Base-by-base conservation (phyloP, 2,113 vertebrate species). In the Scatophagus argus region DNA sequence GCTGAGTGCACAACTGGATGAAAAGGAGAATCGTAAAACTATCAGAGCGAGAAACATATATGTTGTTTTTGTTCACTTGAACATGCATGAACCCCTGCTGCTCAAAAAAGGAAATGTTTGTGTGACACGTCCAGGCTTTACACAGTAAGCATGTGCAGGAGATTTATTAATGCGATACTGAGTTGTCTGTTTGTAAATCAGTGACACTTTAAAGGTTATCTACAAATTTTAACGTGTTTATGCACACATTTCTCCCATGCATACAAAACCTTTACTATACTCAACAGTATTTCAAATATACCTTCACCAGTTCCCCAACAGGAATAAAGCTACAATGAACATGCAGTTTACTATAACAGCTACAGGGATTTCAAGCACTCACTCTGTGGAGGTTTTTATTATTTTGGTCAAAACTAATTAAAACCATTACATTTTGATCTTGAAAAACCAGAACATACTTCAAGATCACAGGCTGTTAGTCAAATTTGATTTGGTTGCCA, bases 51-150 rank as follows among this genome's bases (percentile, higher is more conserved):
- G 52, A 78, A 27, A 61, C 19, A 54, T 54, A 49, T 46, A 82
- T 59, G 38, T 36, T 68, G 58, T 36, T 54, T 32, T 71, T 74
- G 58, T 56, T 27, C 49, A 55, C 47, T 43, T 56, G 59, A 21
- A 27, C 19, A 65, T 21, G 44, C 31, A 32, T 4, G 59, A 32
- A 58, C 6, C 43, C 38, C 27, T 31, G 44, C 51, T 68, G 59
- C 79, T 77, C 77, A 13, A 72, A 76, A 52, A 80, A 84, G 79
- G 81, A 76, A 81, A 70, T 81, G 78, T 74, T 62, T 69, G 51
- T 58, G 66, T 38, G 43, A 79, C 23, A 51, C 43, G 14, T 56
- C 8, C 10, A 62, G 61, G 19, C 49, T 79, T 69, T 62, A 77
- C 58, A 54, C 51, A 51, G 55, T 63, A 41, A 62, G 67, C 21